phyloP scores from a whole-genome alignment of 2,888 invertebrate species.

The Pilophorus perplexus region DNA sequence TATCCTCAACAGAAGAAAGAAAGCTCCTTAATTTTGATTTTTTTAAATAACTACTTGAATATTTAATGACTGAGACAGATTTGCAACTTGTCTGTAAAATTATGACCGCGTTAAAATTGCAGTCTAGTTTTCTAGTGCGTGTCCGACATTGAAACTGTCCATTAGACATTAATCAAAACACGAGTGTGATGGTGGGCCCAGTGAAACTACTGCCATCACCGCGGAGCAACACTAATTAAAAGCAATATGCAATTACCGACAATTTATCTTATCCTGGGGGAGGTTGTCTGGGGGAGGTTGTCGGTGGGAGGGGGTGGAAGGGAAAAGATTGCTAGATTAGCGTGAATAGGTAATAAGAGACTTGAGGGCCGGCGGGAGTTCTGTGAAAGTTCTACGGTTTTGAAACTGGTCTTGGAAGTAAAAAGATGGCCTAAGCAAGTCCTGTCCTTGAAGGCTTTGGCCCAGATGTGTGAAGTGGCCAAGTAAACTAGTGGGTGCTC shows the following conservation, averaged over 20 bases:
- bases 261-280: constrained; percentile 17
- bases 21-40: too few relatives aligned
- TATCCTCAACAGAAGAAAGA: too few relatives aligned
- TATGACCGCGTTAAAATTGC: too few relatives aligned
- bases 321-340: constrained; percentile 27
- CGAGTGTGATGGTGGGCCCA: too few relatives aligned
- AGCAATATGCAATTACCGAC: constrained; percentile 17
- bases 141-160: too few relatives aligned
- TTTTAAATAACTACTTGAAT: too few relatives aligned
- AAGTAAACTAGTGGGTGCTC: constrained; percentile 33
- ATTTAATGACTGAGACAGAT: too few relatives aligned
- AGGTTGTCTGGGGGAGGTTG: too few relatives aligned
- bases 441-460: constrained; percentile 21
- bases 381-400: constrained; percentile 36
- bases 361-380: background rate
- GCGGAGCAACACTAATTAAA: constrained; percentile 6
- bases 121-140: too few relatives aligned
- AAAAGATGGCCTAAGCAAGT: background rate
- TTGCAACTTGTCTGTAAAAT: too few relatives aligned
- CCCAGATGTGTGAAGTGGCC: constrained; percentile 35
- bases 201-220: background rate
- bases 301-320: too few relatives aligned
- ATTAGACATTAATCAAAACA: too few relatives aligned
- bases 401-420: constrained; percentile 26
- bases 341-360: constrained; percentile 37